Conservation (phyloP, 1,140 invertebrate genomes). For the Steinernema feltiae region DNA sequence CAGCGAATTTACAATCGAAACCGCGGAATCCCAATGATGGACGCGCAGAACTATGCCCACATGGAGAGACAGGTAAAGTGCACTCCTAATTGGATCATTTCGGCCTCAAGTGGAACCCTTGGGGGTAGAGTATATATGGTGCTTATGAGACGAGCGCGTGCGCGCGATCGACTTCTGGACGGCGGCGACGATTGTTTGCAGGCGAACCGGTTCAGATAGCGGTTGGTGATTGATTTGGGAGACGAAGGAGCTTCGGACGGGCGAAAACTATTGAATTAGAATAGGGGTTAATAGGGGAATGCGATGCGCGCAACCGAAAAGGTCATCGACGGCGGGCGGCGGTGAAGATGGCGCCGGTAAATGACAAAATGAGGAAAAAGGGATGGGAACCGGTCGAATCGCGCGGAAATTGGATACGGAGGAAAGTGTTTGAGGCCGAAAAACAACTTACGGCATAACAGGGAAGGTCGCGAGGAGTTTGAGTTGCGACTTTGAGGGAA, state of each 20-base stretch:
- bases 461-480: not conserved
- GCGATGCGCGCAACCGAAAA: not conserved
- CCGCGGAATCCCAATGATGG: conserved; percentile 43
- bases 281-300: conserved; percentile 6
- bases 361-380: not conserved
- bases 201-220: conserved; percentile 3
- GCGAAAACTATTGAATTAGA: not conserved
- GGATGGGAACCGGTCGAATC: not conserved
- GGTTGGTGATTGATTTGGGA: conserved; percentile 1
- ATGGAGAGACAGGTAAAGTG: not conserved
- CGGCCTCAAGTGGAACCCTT: not conserved
- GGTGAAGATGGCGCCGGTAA: not conserved
- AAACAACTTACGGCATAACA: no score
- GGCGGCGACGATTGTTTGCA: not conserved
- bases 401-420: not conserved
- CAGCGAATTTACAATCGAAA: conserved; percentile 54
- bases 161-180: not conserved
- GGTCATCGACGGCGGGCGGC: not conserved
- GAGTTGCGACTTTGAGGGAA: not conserved
- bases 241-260: not conserved
- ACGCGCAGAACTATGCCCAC: conserved; percentile 15
- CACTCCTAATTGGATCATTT: conserved; percentile 17
- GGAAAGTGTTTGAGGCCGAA: not conserved
- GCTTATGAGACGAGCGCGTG: no score
- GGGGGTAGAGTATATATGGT: no score